Evolutionary conservation across 2,888 invertebrate genomes (phyloP).

Genomic region (Neelides folsomi): DNA sequence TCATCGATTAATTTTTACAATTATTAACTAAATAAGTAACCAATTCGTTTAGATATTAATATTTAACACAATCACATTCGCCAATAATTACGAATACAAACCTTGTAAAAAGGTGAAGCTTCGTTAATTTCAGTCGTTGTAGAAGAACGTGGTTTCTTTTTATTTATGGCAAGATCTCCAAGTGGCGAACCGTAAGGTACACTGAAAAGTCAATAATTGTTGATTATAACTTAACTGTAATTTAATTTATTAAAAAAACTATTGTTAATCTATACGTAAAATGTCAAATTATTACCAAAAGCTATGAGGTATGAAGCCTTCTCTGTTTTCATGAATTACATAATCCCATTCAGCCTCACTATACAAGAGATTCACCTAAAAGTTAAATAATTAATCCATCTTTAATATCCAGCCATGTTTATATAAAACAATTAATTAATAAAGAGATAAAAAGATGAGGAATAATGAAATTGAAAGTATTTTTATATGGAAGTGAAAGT

Average conservation of each 20-base stretch:
- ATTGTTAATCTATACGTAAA: not conserved
- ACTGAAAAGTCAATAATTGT: too few species aligned
- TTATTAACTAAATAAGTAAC: too few species aligned
- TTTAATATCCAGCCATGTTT: not conserved
- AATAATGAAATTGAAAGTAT: not conserved
- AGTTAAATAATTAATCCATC: not conserved
- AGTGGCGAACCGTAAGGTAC: too few species aligned
- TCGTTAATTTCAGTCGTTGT: too few species aligned
- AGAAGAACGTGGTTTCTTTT: too few species aligned
- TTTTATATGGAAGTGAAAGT: not conserved
- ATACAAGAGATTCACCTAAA: constrained; percentile 72
- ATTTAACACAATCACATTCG: constrained; percentile 6
- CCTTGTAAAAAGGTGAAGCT: too few species aligned
- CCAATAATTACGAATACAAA: too few species aligned
- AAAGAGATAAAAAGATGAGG: not conserved
- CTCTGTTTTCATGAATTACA: constrained; percentile 55
- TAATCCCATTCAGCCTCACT: constrained; percentile 96
- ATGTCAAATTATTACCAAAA: too few species aligned
- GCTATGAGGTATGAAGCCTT: constrained; percentile 80
- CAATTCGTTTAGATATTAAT: too few species aligned
- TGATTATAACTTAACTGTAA: not conserved
- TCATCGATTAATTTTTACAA: too few species aligned
- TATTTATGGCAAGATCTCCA: too few species aligned
- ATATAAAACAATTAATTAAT: not conserved
- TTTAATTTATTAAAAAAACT: not conserved